These are phyloP conservation scores for Eupeodes corollae DNA, from an alignment of 1,140 invertebrate species.

Conservation along the genomic window DNA sequence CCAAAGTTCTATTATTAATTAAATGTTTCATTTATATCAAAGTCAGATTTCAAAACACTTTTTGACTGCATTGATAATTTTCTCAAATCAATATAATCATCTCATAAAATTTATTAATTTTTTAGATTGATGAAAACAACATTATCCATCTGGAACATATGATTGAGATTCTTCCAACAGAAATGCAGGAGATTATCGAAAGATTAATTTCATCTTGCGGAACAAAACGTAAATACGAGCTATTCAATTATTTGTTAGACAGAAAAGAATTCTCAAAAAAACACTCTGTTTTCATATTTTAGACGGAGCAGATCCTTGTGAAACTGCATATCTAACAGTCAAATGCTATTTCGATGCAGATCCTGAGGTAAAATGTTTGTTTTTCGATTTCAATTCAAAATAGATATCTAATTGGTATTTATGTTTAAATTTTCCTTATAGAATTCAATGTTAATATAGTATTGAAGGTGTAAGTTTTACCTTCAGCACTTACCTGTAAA, in stretches of 20 bases:
- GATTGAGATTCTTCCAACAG: constrained; percentile 18
- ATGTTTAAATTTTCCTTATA: too few relatives aligned
- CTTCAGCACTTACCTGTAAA: constrained; percentile 20
- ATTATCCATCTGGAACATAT: constrained; percentile 22
- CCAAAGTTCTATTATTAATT: too few relatives aligned
- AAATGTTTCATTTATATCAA: too few relatives aligned
- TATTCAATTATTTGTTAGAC: not conserved
- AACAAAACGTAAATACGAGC: constrained; percentile 15
- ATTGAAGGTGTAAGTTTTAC: too few relatives aligned
- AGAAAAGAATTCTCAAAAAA: not conserved
- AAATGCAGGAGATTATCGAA: constrained; percentile 13
- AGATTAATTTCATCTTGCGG: constrained; percentile 14
- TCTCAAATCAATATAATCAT: not conserved
- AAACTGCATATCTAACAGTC: constrained; percentile 19
- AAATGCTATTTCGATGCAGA: constrained; percentile 23
- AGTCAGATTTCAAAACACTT: too few relatives aligned
- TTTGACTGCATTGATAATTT: too few relatives aligned
- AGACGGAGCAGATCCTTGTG: constrained; percentile 26
- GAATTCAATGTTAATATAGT: too few relatives aligned
- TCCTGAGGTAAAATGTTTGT: too few relatives aligned
- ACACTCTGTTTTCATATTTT: not conserved
- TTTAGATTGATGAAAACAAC: constrained; percentile 22
- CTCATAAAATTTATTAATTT: not conserved
- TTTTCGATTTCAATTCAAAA: too few relatives aligned
- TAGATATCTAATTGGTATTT: too few relatives aligned